phyloP scores from a whole-genome alignment of 2,888 invertebrate genomes.

The Morinoia aosen region DNA sequence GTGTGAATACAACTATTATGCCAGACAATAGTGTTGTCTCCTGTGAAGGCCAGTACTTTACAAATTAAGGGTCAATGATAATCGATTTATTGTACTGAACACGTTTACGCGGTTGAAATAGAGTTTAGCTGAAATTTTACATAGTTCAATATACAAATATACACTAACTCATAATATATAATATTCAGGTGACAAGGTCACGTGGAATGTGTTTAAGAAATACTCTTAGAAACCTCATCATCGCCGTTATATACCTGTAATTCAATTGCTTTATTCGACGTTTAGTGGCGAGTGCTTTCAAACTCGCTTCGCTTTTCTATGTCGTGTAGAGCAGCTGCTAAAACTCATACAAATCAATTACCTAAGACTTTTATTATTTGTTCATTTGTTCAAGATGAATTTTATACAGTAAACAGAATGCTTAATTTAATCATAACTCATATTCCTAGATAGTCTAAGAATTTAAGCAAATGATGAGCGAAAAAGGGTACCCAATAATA shows the following conservation, averaged over 20 bases:
- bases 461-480: background rate
- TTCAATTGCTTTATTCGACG: background rate
- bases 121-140: too few relatives aligned
- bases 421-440: background rate
- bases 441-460: too few relatives aligned
- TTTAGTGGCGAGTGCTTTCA: background rate
- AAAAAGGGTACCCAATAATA: background rate
- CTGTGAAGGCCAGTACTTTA: background rate
- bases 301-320: background rate
- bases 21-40: background rate
- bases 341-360: too few relatives aligned
- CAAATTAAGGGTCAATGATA: background rate
- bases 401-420: background rate
- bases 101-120: background rate
- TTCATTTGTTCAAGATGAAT: background rate
- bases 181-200: too few relatives aligned
- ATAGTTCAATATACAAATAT: too few relatives aligned
- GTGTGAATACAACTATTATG: background rate
- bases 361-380: background rate
- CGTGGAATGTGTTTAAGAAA: too few relatives aligned
- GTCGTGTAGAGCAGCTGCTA: background rate
- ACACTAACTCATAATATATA: too few relatives aligned
- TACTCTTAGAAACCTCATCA: background rate
- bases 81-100: background rate
- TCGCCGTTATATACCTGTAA: background rate